Percentiles rank a stretch among this genome's conserved stretches.
These are phyloP conservation scores for Neodiprion lecontei DNA, from an alignment of 1,140 invertebrate genomes.

Conservation along the genomic window DNA sequence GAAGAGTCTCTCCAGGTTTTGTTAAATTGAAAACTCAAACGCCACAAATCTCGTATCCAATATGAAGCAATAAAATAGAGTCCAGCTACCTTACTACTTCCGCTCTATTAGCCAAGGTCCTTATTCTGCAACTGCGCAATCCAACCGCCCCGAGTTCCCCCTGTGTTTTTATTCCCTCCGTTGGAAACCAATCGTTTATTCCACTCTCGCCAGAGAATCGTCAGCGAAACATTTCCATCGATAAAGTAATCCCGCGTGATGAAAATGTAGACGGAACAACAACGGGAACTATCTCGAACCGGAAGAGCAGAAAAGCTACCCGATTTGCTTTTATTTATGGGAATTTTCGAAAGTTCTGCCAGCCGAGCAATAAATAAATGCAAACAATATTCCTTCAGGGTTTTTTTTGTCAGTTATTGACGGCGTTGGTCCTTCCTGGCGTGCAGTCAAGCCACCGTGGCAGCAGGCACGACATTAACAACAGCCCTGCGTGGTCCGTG, in stretches of 20 bases:
- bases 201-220: background rate
- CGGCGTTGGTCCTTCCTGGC: too few species aligned
- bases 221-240: background rate
- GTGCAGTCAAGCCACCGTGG: too few species aligned
- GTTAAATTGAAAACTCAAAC: background rate
- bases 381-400: too few species aligned
- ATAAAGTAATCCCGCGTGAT: background rate
- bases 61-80: background rate
- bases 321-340: too few species aligned
- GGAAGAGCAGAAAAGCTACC: too few species aligned
- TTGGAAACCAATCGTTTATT: background rate
- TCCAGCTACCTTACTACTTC: background rate
- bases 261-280: background rate
- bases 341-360: too few species aligned
- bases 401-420: too few species aligned
- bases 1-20: background rate
- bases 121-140: background rate
- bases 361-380: too few species aligned
- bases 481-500: too few species aligned
- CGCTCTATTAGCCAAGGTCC: background rate
- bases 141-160: background rate
- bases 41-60: background rate
- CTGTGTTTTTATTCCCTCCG: background rate
- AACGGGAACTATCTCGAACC: background rate
- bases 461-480: too few species aligned